Percentiles rank a stretch among this genome's conserved stretches.
Conservation (phyloP, 2,888 invertebrate genomes). For the Carterocephalus palaemon region DNA sequence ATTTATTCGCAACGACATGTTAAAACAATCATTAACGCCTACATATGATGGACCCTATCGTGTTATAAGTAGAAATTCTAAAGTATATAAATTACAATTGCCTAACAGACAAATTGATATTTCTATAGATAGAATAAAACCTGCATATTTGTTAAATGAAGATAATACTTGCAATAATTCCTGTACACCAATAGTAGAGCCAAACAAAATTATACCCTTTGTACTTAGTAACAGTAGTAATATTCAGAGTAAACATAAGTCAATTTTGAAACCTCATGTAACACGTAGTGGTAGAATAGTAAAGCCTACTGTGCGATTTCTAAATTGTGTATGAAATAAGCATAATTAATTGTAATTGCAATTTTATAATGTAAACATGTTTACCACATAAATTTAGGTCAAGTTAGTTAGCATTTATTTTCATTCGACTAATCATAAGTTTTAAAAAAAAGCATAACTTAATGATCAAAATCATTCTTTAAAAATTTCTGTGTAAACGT, state of each 20-base stretch:
- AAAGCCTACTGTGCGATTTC: neutral
- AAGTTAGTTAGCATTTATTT: neutral
- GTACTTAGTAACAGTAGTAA: neutral
- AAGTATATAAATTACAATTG: constrained; percentile 1
- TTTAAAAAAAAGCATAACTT: neutral
- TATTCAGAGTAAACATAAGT: no score
- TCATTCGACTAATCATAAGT: neutral
- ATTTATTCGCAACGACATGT: constrained; percentile 5
- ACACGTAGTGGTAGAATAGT: no score
- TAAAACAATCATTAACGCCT: constrained; percentile 5
- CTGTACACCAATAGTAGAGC: neutral
- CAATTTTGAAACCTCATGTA: no score
- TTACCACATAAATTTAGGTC: neutral
- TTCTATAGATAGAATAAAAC: constrained; percentile 19
- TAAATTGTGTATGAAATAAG: neutral
- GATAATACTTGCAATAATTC: neutral
- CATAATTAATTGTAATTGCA: neutral
- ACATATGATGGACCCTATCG: constrained; percentile 7
- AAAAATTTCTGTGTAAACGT: no score
- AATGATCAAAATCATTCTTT: no score
- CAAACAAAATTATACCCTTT: neutral
- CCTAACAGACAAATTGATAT: constrained; percentile 1
- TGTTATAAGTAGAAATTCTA: neutral
- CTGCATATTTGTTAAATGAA: constrained; percentile 13
- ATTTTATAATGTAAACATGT: neutral